Percentiles rank a stretch among this genome's conserved stretches.
Evolutionary conservation across 1,140 invertebrate species (phyloP).

Genomic region (Polypedilum vanderplanki): DNA sequence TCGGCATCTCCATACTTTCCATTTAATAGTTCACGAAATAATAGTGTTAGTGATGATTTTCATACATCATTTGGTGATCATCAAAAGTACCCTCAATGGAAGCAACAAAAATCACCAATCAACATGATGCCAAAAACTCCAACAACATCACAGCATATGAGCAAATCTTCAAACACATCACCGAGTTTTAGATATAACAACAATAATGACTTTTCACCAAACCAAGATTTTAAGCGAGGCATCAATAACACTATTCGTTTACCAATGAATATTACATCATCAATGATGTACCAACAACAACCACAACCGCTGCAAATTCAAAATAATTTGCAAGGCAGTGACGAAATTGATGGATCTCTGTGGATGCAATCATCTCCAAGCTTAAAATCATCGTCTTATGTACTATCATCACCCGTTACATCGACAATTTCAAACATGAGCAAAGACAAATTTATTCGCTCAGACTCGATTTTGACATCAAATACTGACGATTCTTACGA

Average conservation of each 20-base stretch:
- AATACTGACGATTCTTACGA: background rate
- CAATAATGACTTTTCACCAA: background rate
- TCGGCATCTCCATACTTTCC: background rate
- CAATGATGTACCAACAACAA: background rate
- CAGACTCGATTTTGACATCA: slow-evolving; percentile 14
- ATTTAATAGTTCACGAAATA: background rate
- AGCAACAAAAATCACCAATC: background rate
- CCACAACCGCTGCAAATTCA: background rate
- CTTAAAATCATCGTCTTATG: background rate
- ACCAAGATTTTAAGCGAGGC: background rate
- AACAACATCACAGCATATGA: background rate
- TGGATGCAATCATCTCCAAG: background rate
- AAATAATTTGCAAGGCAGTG: background rate
- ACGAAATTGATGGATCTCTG: background rate
- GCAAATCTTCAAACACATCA: background rate
- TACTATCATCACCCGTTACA: background rate
- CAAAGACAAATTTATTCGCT: slow-evolving; percentile 14
- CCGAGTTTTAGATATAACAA: background rate
- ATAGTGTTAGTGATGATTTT: background rate
- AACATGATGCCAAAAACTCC: slow-evolving; percentile 5
- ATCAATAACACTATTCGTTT: background rate
- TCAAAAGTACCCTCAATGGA: background rate
- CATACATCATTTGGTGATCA: background rate
- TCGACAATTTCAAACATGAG: background rate
- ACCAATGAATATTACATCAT: background rate